Evolutionary conservation across 2,888 invertebrate genomes (phyloP).

Genomic region (Eulithis testata): DNA sequence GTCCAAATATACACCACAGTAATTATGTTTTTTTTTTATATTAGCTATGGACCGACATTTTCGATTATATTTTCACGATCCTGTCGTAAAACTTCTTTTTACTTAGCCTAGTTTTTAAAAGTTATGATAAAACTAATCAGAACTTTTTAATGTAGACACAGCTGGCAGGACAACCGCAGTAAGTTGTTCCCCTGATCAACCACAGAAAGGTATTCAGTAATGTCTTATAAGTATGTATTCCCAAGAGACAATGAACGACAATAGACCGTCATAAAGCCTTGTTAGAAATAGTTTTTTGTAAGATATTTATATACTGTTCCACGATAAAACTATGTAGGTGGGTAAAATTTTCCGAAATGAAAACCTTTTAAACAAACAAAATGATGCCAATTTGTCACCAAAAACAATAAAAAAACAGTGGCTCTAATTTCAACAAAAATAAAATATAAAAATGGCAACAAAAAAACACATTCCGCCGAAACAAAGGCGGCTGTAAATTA

Average conservation of each 20-base stretch:
- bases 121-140: slow-evolving; percentile 25
- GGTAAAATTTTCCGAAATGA: not conserved
- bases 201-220: slow-evolving; percentile 10
- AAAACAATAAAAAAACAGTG: slow-evolving; percentile 23
- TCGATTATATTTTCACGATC: not conserved
- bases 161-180: slow-evolving; percentile 15
- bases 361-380: slow-evolving; percentile 13
- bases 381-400: slow-evolving; percentile 24
- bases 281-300: no score
- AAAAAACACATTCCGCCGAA: slow-evolving; percentile 39
- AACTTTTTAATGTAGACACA: slow-evolving; percentile 28
- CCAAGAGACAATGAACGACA: no score
- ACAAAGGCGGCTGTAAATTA: slow-evolving; percentile 44
- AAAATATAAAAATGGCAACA: slow-evolving; percentile 38
- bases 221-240: no score
- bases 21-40: not conserved
- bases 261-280: no score
- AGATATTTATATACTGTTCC: no score
- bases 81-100: not conserved
- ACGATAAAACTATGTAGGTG: no score
- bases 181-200: slow-evolving; percentile 12
- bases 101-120: slow-evolving; percentile 8
- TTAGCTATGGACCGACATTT: not conserved
- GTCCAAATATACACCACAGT: not conserved
- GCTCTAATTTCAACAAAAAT: slow-evolving; percentile 30